phyloP scores from a whole-genome alignment of 2,113 vertebrate species.

The Otolemur garnettii region DNA sequence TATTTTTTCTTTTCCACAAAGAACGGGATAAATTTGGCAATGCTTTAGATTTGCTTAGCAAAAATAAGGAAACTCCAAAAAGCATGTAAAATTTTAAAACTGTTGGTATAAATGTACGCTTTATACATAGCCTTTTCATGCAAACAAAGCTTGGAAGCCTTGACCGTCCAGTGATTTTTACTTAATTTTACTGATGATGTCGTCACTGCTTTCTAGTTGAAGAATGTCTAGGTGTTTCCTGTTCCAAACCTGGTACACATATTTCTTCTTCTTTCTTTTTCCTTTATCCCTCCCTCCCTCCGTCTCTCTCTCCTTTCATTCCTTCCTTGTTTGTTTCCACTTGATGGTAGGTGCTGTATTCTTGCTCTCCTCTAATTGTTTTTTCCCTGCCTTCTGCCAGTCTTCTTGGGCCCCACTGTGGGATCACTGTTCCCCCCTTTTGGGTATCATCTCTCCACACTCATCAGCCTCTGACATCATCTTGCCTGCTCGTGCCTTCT shows the following conservation, averaged over 20 bases:
- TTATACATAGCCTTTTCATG: background rate
- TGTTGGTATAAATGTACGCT: background rate
- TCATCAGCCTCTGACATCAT: background rate
- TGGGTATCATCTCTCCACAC: background rate
- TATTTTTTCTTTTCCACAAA: background rate
- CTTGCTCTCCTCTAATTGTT: background rate
- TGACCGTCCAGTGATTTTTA: background rate
- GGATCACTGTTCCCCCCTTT: background rate
- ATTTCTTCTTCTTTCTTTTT: background rate
- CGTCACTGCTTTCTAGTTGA: background rate
- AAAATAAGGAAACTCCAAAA: slow-evolving; percentile 5
- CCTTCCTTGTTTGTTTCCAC: background rate
- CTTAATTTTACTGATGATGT: background rate
- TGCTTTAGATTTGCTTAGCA: background rate
- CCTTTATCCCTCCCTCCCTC: background rate
- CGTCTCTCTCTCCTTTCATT: background rate
- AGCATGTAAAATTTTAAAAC: background rate
- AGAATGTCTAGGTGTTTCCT: background rate
- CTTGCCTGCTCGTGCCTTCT: background rate
- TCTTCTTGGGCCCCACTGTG: no score
- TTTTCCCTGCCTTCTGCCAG: background rate
- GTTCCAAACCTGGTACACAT: background rate
- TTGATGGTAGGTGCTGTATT: background rate
- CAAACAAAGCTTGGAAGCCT: background rate
- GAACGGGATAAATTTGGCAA: background rate